Evolutionary conservation across 2,113 vertebrate species (phyloP), one percentile per base, ranked within the genome.

Genomic region (Odocoileus hemionus): DNA sequence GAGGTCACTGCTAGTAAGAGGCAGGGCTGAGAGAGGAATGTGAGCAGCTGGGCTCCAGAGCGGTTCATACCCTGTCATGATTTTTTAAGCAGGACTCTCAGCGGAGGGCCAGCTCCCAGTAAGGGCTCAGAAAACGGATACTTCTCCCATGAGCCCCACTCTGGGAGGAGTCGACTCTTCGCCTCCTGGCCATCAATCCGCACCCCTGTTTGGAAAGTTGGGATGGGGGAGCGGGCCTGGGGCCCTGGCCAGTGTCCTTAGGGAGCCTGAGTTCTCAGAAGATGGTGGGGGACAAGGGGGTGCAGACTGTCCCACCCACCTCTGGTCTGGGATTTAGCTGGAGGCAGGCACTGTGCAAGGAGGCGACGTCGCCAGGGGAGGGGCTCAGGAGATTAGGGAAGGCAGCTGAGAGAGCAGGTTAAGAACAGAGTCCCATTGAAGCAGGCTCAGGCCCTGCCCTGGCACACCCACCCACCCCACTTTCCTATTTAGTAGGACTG

Each of bases 261-360:
- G n/a, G 82, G 57, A 54, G 36, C 30, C 83, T n/a, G 43, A 33
- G 55, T 76, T 60, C n/a, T 85, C 67, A 85, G 78, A 89, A 74
- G 57, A 64, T 74, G 43, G 60, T 36, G 5, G 70, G 43, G 61
- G 70, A 2, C 1, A 13, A 52, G 58, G 30, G 64, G 52, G 11
- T 50, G 12, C 54, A 78, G 74, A 26, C 54, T 23, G 60, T 61
- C 28, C 25, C 70, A 43, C 91, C 86, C 50, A 57, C 92, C 74
- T 97, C 82, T 93, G 78, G 64, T 64, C 50, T 96, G 86, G 96
- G 78, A 95, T 97, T 97, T 96, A 95, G 91, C 70, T 28, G 58
- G 86, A 60, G 13, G 39, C 78, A 60, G 78, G 86, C 89, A 87
- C 96, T 23, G 95, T 97, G 78, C 92, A 54, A 95, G 89, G 91